Evolutionary conservation across 2,797 vertebrate species (phyloP).

Genomic region (Martes flavigula): DNA sequence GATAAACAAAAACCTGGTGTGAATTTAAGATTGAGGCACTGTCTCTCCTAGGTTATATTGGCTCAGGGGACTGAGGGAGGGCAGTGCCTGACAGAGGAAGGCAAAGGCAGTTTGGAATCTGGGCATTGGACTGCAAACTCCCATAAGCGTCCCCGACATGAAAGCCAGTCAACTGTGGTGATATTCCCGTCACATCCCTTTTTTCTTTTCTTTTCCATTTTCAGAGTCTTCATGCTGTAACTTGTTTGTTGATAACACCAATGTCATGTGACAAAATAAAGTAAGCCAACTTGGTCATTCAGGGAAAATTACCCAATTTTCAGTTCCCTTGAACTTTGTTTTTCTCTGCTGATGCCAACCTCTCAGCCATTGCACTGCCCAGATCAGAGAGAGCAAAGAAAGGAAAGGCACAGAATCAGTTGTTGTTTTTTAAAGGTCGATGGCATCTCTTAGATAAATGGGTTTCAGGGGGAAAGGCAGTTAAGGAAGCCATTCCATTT

Average conservation of each 20-base stretch:
- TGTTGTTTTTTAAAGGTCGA: not conserved
- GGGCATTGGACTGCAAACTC: not conserved
- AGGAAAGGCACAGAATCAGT: not conserved
- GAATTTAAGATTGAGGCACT: not conserved
- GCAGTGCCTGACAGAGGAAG: not conserved
- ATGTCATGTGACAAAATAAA: constrained; percentile 6
- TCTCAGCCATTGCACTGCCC: constrained; percentile 34
- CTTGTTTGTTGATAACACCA: constrained; percentile 7
- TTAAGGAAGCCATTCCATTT: not conserved
- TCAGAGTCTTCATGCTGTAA: not conserved
- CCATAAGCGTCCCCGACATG: not conserved
- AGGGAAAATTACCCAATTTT: constrained; percentile 47
- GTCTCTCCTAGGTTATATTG: not conserved
- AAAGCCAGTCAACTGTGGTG: not conserved
- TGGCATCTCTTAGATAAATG: not conserved
- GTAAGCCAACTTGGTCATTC: not conserved
- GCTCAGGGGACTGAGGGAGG: fast-evolving
- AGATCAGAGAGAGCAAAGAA: not conserved
- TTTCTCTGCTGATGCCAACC: constrained; percentile 47
- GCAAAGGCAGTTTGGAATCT: fast-evolving
- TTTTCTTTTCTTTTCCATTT: not conserved
- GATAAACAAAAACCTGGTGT: not conserved
- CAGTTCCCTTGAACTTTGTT: constrained; percentile 63
- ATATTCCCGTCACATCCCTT: not conserved
- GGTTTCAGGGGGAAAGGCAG: not conserved